Conservation (phyloP, 2,888 invertebrate genomes). For the Ectobius pallidus region DNA sequence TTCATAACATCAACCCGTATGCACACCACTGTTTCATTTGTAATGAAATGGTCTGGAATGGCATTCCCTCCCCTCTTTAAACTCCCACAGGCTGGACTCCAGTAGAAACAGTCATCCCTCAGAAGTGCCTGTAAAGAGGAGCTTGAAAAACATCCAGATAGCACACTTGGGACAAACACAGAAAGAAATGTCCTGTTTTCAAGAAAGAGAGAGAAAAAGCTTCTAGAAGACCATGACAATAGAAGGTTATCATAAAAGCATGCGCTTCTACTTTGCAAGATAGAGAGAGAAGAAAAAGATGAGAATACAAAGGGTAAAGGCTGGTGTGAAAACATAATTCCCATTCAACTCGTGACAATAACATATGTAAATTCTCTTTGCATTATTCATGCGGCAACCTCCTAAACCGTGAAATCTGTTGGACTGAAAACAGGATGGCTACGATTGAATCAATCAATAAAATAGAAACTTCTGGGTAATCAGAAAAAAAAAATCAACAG, state of each 20-base stretch:
- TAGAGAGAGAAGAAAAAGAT: background rate
- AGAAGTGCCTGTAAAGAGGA: background rate
- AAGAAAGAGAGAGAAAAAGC: background rate
- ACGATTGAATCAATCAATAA: too few relatives aligned
- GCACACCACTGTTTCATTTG: slow-evolving; percentile 20
- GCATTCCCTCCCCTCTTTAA: slow-evolving; percentile 26
- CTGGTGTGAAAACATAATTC: background rate
- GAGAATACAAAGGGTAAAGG: background rate
- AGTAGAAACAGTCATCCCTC: background rate
- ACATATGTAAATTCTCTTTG: too few relatives aligned
- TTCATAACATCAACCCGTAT: background rate
- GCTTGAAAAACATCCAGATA: background rate
- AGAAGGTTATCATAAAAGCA: background rate
- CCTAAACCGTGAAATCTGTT: too few relatives aligned
- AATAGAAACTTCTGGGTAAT: too few relatives aligned
- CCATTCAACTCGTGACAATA: too few relatives aligned
- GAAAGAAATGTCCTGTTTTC: background rate
- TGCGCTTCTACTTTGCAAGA: background rate
- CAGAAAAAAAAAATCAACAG: too few relatives aligned
- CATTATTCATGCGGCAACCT: too few relatives aligned
- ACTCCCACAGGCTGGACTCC: background rate
- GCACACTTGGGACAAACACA: background rate
- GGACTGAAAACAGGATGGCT: too few relatives aligned
- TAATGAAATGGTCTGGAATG: slow-evolving; percentile 33
- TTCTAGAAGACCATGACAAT: background rate